Evolutionary conservation across 2,113 vertebrate species (phyloP).

Genomic region (Falcunculus frontatus): DNA sequence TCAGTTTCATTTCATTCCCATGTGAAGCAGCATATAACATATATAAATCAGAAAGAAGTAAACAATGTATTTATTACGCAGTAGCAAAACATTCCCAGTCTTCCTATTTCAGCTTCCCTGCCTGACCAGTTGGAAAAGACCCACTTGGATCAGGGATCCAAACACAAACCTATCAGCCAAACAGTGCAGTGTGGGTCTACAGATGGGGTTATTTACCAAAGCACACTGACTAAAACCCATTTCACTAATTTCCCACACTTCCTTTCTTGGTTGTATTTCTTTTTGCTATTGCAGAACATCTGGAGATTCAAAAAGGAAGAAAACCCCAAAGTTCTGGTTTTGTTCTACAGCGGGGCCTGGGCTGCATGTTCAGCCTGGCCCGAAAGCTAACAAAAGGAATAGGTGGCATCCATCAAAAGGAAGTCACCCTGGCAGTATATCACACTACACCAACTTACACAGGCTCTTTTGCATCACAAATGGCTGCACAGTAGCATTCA

Average conservation of each 20-base stretch:
- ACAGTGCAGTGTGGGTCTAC: not conserved
- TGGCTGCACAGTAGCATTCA: slow-evolving; percentile 50
- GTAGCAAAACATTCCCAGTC: not conserved
- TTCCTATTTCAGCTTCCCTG: not conserved
- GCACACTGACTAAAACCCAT: not conserved
- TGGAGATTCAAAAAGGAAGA: not conserved
- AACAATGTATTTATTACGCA: not conserved
- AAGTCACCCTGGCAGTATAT: slow-evolving; percentile 34
- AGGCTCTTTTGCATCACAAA: slow-evolving; percentile 65
- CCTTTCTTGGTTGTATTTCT: not conserved
- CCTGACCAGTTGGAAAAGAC: not conserved
- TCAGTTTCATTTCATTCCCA: not conserved
- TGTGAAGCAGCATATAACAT: not conserved
- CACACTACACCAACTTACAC: slow-evolving; percentile 23
- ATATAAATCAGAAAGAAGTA: not conserved
- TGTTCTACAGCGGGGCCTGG: not conserved
- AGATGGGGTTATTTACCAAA: not conserved
- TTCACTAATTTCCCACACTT: not conserved
- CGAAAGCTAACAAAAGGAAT: slow-evolving; percentile 40
- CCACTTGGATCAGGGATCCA: not conserved
- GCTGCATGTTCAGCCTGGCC: not conserved
- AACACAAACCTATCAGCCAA: not conserved
- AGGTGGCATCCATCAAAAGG: slow-evolving; percentile 53
- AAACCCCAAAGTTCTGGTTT: not conserved
- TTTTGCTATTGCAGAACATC: not conserved